Base-by-base conservation (phyloP, 2,113 vertebrate genomes). In the Brachypteracias leptosomus region DNA sequence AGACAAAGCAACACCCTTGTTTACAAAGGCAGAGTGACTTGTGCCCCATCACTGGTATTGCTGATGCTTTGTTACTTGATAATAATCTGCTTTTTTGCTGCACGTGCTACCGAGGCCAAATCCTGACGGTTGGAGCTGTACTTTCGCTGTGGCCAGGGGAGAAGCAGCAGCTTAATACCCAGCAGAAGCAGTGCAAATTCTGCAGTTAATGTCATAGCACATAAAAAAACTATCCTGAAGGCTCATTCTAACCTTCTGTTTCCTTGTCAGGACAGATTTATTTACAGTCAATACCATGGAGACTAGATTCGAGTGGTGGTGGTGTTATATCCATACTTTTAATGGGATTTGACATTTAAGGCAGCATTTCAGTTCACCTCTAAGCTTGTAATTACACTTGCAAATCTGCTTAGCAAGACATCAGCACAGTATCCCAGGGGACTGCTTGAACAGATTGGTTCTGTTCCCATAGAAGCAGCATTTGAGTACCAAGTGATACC, bases 351-450 rank as follows among this genome's bases (percentile, higher is more conserved):
- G 81, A 85, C 59, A 90, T 66, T 90, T 90, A 77, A 88, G 65
- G 88, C 75, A 96, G 77, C 72, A 63, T 82, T 92, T 93, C 76
- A 77, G 72, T 79, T 95, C 70, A 78, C 49, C 61, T 92, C 74
- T 71, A 78, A 90, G 71, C 42, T 25, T 91, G 36, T 71, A 85
- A 83, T 90, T 79, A 85, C 85, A 79, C 67, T 91, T 71, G 59
- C 46, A 94, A 88, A 88, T 88, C 87, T 91, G 71, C 79, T 94
- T 49, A 93, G 93, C 71, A 47, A 90, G 81, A 54, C 49, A 75
- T 13, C 46, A 25, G 80, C 61, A 70, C 73, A 72, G 57, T 9
- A 47, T 40, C 70, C 46, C 25, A n/a, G 26, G 40, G 81, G 71
- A 62, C 38, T 51, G 51, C 59, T 93, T 3, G 1, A 88, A 73